Conservation (phyloP, 2,797 vertebrate genomes). For the Acipenser oxyrinchus region DNA sequence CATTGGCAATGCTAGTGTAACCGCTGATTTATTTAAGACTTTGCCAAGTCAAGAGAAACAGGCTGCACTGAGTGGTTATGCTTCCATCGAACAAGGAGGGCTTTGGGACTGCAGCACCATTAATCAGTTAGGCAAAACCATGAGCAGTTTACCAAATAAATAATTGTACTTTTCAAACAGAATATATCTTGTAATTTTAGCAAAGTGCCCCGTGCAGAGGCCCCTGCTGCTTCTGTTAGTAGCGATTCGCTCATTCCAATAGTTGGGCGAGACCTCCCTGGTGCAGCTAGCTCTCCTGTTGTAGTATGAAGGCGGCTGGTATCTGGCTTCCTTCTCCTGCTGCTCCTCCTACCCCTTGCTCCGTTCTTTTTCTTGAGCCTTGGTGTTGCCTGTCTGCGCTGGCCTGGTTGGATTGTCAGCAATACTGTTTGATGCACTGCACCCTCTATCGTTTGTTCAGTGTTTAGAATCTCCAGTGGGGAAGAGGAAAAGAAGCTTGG, state of each 20-base stretch:
- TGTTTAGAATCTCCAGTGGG: slow-evolving; percentile 99
- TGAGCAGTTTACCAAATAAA: too few relatives aligned
- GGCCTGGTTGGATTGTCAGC: slow-evolving; percentile 86
- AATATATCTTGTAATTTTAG: too few relatives aligned
- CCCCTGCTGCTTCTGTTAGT: too few relatives aligned
- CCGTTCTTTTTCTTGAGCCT: slow-evolving; percentile 80
- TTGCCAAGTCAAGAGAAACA: slow-evolving; percentile 2
- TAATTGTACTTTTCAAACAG: too few relatives aligned
- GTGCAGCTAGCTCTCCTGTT: background rate
- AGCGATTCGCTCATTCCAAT: too few relatives aligned
- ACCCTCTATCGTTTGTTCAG: slow-evolving; percentile 99
- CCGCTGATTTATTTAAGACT: slow-evolving; percentile 7
- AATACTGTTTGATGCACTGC: slow-evolving; percentile 98
- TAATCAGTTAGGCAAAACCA: too few relatives aligned
- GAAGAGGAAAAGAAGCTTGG: slow-evolving; percentile 99
- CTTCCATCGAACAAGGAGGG: slow-evolving; percentile 25
- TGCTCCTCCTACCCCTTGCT: slow-evolving; percentile 27
- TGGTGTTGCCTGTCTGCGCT: slow-evolving; percentile 94
- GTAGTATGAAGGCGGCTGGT: slow-evolving; percentile 65
- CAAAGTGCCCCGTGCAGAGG: too few relatives aligned
- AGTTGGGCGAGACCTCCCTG: too few relatives aligned
- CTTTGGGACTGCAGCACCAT: slow-evolving; percentile 13
- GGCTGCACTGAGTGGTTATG: too few relatives aligned
- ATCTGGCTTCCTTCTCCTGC: slow-evolving; percentile 61
- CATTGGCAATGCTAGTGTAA: too few relatives aligned